Conservation (phyloP, 2,797 vertebrate genomes). For the Gallinago solitaria region DNA sequence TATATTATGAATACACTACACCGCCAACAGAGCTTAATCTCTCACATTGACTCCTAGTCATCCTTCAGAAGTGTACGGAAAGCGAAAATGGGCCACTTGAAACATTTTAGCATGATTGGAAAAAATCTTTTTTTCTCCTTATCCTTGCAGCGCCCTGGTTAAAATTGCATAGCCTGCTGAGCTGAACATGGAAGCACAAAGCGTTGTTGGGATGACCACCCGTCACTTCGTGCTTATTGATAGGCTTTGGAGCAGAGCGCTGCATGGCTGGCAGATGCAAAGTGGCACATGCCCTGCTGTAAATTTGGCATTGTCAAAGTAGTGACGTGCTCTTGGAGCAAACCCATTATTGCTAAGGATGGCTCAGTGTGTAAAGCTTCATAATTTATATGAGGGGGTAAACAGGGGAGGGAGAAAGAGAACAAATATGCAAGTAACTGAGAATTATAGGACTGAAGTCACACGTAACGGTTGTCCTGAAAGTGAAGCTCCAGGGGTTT, state of each 20-base stretch:
- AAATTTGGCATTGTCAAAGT: slow-evolving; percentile 19
- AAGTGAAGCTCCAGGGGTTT: background rate
- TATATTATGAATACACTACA: background rate
- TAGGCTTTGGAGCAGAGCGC: background rate
- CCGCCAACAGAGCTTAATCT: slow-evolving; percentile 40
- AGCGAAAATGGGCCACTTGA: slow-evolving; percentile 56
- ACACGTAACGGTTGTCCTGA: background rate
- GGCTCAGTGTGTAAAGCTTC: background rate
- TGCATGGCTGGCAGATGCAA: slow-evolving; percentile 24
- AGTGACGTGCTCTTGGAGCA: background rate
- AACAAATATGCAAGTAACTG: background rate
- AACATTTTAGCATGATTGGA: slow-evolving; percentile 49
- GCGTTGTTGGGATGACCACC: background rate
- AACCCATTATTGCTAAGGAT: background rate
- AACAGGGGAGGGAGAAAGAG: background rate
- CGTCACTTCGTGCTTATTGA: background rate
- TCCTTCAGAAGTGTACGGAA: slow-evolving; percentile 30
- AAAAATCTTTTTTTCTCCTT: slow-evolving; percentile 6
- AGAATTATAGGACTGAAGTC: background rate
- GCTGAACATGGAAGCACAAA: background rate
- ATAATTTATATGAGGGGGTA: background rate
- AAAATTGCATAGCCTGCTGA: slow-evolving; percentile 28
- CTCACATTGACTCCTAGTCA: background rate
- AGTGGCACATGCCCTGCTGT: background rate
- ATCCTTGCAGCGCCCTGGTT: background rate